Conservation (phyloP, 2,797 vertebrate genomes). For the Gymnoscopelus microlampas region DNA sequence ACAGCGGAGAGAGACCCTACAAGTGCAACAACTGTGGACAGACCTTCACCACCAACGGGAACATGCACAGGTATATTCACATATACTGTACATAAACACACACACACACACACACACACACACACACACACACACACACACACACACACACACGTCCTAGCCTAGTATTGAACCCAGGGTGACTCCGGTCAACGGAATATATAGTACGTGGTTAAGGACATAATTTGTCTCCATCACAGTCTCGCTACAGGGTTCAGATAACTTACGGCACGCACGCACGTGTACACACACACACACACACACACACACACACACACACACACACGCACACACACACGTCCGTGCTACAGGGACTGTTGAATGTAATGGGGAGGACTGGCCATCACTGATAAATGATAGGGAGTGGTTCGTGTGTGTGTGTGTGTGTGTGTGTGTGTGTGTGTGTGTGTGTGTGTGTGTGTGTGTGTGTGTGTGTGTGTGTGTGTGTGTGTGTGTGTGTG, state of each 20-base stretch:
- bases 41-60: conserved; percentile 98
- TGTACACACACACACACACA: background rate
- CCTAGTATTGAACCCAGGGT: too few relatives aligned
- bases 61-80: conserved; percentile 93
- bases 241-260: too few relatives aligned
- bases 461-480: conserved; percentile 24
- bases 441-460: conserved; percentile 12
- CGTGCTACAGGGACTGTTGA: background rate
- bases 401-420: conserved; percentile 10
- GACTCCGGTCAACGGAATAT: too few relatives aligned
- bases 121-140: conserved; percentile 12
- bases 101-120: conserved; percentile 17
- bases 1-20: conserved; percentile 97
- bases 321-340: conserved; percentile 12
- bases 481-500: conserved; percentile 12
- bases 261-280: background rate
- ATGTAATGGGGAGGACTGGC: background rate
- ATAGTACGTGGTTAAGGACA: background rate
- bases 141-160: background rate
- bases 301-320: background rate
- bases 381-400: conserved; percentile 21
- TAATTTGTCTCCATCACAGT: background rate
- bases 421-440: conserved; percentile 13
- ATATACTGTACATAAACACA: conserved; percentile 10
- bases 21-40: conserved; percentile 91